A percentile compares a stretch with the other conserved stretches of the same genome.
These are phyloP conservation scores for Engraulis encrasicolus DNA, from an alignment of 2,113 vertebrate genomes.

Conservation along the genomic window DNA sequence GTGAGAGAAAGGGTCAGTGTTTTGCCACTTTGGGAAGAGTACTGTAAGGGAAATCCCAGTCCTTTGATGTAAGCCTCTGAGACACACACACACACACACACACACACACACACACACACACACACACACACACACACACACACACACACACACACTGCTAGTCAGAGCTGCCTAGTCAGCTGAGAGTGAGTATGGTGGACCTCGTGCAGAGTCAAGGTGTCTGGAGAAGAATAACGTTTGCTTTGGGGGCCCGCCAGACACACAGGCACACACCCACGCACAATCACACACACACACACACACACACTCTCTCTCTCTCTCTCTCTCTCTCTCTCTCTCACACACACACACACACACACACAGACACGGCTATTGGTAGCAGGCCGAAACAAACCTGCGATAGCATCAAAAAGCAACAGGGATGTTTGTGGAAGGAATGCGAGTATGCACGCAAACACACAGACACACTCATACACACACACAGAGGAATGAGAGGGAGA, in stretches of 20 bases:
- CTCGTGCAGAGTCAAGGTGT: background rate
- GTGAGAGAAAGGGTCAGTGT: too few relatives aligned
- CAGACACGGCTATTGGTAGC: background rate
- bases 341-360: too few relatives aligned
- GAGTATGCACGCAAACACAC: background rate
- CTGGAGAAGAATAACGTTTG: background rate
- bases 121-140: too few relatives aligned
- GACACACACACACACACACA: too few relatives aligned
- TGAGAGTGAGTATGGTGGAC: background rate
- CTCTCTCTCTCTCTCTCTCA: too few relatives aligned
- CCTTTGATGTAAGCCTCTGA: background rate
- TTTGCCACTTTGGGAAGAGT: too few relatives aligned
- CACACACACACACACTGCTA: background rate
- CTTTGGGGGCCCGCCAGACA: background rate
- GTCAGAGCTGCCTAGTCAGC: background rate
- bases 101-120: too few relatives aligned
- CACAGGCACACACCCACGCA: too few relatives aligned
- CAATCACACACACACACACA: too few relatives aligned
- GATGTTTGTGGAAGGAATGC: background rate
- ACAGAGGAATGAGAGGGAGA: too few relatives aligned
- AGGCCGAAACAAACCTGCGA: background rate
- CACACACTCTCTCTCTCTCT: too few relatives aligned
- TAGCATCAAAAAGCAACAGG: conserved; percentile 1
- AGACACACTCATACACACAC: too few relatives aligned
- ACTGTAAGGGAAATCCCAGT: background rate